Evolutionary conservation across 2,888 invertebrate species (phyloP), one percentile per base, ranked within the genome.

Genomic region (Melikaiella ostensackeni): DNA sequence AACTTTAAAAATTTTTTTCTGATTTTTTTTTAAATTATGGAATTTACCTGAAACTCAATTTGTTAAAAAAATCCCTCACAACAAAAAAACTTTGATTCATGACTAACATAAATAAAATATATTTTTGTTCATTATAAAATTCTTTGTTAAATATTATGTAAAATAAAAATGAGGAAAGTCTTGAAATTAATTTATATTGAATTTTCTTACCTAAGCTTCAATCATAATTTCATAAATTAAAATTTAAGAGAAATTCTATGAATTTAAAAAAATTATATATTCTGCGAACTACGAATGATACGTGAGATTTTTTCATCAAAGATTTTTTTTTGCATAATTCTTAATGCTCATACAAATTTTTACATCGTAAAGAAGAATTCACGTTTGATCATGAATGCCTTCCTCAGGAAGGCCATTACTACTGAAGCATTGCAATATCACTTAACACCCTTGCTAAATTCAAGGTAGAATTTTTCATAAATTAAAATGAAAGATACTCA

Each of bases 341-440:
- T 19, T 46, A 66, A 66, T 35, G 35, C 27, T 24, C 16, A 27
- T 46, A 42, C 6, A 24, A 42, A 66, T 66, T 24, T 13, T 66
- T 46, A 27, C 16, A 42, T 42, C 27, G 42, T 46, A 42, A 46
- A 24, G 16, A 16, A 27, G 24, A 66, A 66, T 66, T 9, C 19
- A 19, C 16, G 27, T 13, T 66, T 16, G 27, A 42, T 8, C 19
- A 38, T 46, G 19, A 19, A 42, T 35, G 21, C 16, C 27, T 42
- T 27, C 16, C 27, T 27, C 24, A 42, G 64, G 46, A 42, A 66
- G 42, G 64, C 19, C 64, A 27, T 46, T 24, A 66, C 42, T 66
- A 42, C 64, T 42, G 35, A 33, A 19, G 27, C 21, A 11, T 35
- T 21, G 24, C 24, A 64, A 64, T 64, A 27, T 19, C 24, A 42